Base-by-base conservation (phyloP, 2,113 vertebrate species). In the Brachirus orientalis region DNA sequence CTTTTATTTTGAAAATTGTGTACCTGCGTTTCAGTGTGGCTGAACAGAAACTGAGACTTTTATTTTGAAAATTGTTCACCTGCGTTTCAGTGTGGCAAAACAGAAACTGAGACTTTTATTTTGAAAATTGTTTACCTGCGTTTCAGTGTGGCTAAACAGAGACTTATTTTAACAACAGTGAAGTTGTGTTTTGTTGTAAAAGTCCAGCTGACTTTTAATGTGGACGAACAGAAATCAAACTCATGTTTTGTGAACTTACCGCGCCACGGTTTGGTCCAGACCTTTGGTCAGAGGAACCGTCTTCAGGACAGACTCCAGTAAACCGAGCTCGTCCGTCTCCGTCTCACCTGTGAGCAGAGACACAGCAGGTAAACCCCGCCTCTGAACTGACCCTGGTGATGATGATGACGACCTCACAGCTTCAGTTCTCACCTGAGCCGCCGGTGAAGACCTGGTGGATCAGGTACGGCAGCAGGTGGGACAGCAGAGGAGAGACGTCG, bases 381-480 rank as follows among this genome's bases (percentile, higher is more conserved):
- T 38, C 51, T 18, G 35, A 18, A 4, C 18, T 18, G 6, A 43
- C 3, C 9, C 22, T 6, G 13, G 18, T 3, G n/a, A n/a, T n/a
- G n/a, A n/a, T n/a, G n/a, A n/a, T n/a, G n/a, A n/a, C n/a, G 0
- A 13, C 1, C 1, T 16, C 38, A 16, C 12, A n/a, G 9, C 8
- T 20, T 16, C 13, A 8, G 17, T 38, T 41, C 77, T 82, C 35
- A 93, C 92, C 91, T 53, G 89, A 66, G 51, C 8, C 10, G 65
- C 12, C 2, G 67, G 36, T 40, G 70, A 95, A 17, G 3, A 86
- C 44, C 16, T 38, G 13, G 72, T 44, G 77, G 14, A 97, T 80
- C 65, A 99, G 90, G n/a, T 93, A 92, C 19, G 96, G 97, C 75
- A 99, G 90, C 75, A 99, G 85, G 86, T 96, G 95, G 12, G 33